Base-by-base conservation (phyloP, 2,113 vertebrate genomes). In the Prolemur simus region DNA sequence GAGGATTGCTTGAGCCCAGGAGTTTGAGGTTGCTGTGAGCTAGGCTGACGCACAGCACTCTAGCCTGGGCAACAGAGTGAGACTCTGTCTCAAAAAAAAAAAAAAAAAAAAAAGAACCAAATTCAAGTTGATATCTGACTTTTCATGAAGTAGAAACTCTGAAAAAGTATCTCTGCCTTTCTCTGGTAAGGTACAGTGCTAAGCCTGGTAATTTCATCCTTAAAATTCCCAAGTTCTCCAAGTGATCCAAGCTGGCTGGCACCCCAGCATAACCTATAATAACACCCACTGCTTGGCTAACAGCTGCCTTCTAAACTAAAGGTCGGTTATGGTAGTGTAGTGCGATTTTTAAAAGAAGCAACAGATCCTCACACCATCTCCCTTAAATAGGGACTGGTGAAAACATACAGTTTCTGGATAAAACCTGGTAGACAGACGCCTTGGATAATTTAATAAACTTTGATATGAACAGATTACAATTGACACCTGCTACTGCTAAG, bases 371-470 rank as follows among this genome's bases (percentile, higher is more conserved):
- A 74, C 32, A 66, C 11, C 8, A 29, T 66, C 29, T 63, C 81
- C 27, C 25, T 63, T 63, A 63, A 27, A 63, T 63, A 93, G 34
- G 9, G 45, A 39, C 49, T 54, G 23, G 29, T 68, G 37, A 37
- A 68, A 89, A 81, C n/a, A 25, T 8, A 8, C 34, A 58, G 49
- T 34, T 69, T 73, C 39, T 68, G 13, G 10, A 39, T 64, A 77
- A 92, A 90, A 76, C 10, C 77, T 82, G n/a, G 39, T 32, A 18
- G 45, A 64, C 52, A 85, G 37, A 15, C 10, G 8, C 32, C 54
- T 85, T 60, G 60, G 63, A 47, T 82, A 73, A 93, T 60, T 49
- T 82, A 71, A 83, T 95, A 71, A 96, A 73, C 74, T 66, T 68
- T 49, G 52, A 73, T 45, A 14, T 27, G 68, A 92, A 78, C 39